A percentile compares a stretch with the other conserved stretches of the same genome.
These are phyloP conservation scores for Formicarius rufipectus DNA, from an alignment of 2,113 vertebrate genomes.

Conservation along the genomic window DNA sequence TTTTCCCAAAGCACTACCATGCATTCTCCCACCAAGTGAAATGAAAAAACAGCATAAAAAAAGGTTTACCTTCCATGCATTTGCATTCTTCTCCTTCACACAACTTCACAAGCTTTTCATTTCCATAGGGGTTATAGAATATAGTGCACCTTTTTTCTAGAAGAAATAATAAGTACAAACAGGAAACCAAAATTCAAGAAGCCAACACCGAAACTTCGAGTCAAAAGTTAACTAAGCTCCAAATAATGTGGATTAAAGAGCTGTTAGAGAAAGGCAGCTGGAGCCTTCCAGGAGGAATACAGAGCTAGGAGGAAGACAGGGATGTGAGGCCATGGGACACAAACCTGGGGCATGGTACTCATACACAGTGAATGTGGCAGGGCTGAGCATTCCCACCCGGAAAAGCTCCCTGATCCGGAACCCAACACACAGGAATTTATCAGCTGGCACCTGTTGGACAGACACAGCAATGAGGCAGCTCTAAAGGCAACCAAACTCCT, in stretches of 20 bases:
- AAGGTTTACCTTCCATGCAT: conserved; percentile 87
- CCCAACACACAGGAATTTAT: conserved; percentile 74
- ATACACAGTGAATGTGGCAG: conserved; percentile 82
- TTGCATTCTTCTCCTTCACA: conserved; percentile 85
- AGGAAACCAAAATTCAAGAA: background rate
- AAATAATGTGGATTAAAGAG: background rate
- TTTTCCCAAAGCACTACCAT: background rate
- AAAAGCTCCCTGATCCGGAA: conserved; percentile 81
- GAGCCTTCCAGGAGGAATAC: background rate
- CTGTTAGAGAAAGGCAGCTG: background rate
- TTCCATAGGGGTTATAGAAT: conserved; percentile 75
- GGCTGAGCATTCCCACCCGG: conserved; percentile 73
- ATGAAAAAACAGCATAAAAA: background rate
- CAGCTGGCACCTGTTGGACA: conserved; percentile 77
- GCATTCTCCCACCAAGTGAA: background rate
- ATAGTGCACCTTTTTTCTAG: conserved; percentile 85
- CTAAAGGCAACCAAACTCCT: background rate
- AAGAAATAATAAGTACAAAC: background rate
- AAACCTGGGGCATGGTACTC: conserved; percentile 81
- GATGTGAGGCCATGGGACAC: background rate
- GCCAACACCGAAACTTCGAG: background rate
- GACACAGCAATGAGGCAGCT: background rate
- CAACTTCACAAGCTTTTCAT: conserved; percentile 79
- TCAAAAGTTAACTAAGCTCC: background rate
- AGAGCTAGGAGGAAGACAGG: background rate